Percentiles rank a stretch among this genome's conserved stretches.
Evolutionary conservation across 2,888 invertebrate species (phyloP).

Genomic region (Microchrysa polita): DNA sequence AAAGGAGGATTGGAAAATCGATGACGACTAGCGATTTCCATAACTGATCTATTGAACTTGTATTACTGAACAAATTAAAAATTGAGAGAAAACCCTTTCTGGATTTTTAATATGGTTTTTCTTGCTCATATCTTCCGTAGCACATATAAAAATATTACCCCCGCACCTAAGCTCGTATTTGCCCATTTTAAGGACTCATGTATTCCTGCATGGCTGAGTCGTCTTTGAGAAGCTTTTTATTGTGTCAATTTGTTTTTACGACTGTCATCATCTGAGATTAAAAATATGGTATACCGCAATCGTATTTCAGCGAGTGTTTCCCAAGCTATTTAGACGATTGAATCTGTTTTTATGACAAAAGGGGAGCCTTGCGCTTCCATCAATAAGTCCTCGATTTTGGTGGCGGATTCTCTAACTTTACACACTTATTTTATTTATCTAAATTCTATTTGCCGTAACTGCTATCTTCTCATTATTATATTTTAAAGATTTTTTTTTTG

Average conservation of each 20-base stretch:
- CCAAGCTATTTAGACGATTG: conserved; percentile 30
- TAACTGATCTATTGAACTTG: too few relatives aligned
- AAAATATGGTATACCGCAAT: conserved; percentile 52
- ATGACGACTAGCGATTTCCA: too few relatives aligned
- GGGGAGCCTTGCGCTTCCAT: conserved; percentile 11
- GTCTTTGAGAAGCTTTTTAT: conserved; percentile 51
- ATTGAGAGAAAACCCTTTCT: too few relatives aligned
- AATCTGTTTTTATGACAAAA: conserved; percentile 22
- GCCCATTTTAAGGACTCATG: not conserved
- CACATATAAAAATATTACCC: not conserved
- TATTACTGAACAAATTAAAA: too few relatives aligned
- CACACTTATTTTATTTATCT: too few relatives aligned
- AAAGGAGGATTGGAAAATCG: too few relatives aligned
- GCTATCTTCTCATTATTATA: not conserved
- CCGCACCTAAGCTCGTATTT: not conserved
- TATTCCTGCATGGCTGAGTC: not conserved
- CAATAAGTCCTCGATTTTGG: conserved; percentile 17
- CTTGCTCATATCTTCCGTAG: not conserved
- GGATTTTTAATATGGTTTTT: too few relatives aligned
- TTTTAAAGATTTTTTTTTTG: not conserved
- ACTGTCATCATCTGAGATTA: conserved; percentile 55
- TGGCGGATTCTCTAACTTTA: too few relatives aligned
- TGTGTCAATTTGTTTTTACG: conserved; percentile 55
- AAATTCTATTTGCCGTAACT: not conserved
- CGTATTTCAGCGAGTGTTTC: conserved; percentile 8